Base-by-base conservation (phyloP, 2,888 invertebrate genomes). In the Myathropa florea region DNA sequence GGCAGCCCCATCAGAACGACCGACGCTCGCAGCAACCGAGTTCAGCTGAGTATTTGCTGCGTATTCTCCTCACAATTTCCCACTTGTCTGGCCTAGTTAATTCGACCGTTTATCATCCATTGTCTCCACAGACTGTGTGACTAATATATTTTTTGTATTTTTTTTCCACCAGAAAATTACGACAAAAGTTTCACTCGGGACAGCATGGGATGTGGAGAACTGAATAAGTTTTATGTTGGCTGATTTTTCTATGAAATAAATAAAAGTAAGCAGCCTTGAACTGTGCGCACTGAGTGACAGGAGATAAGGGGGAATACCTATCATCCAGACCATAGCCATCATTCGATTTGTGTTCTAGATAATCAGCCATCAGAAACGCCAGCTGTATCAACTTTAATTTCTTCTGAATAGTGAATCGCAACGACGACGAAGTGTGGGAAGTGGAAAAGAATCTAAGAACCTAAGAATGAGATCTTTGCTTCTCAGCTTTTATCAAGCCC, bases 91-190 rank as follows among this genome's bases (percentile, higher is more conserved):
- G 65, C 77, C 81, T 67, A 77, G 63, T 81, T 85, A 81, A 61
- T 65, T 39, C 71, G 84, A 76, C 71, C 84, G 81, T 81, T 80
- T 77, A 84, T 84, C 71, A 76, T 67, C 80, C 71, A 76, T 67
- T 76, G 65, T 67, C 46, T 68, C 46, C 30, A 60, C 9, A 23
- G 71, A 70, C 59, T 39, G 63, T 7, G 64, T 65, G 28, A 39
- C 28, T 65, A 23, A 65, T 59, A 24, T n/a, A 23, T 57, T 57
- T 23, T 57, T 24, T 57, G 23, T 30, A 14, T 30, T 18, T 60
- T 53, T 64, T 82, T 26, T 72, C 53, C 72, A 80, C 73, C 55
- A 75, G 64, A 46, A 46, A 46, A 18, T 46, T 18, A 18, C 46
- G 18, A 46, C 18, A 46, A 18, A 57, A 24, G 57, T 57, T 57